Evolutionary conservation across 2,888 invertebrate species (phyloP).

Genomic region (Selenia dentaria): DNA sequence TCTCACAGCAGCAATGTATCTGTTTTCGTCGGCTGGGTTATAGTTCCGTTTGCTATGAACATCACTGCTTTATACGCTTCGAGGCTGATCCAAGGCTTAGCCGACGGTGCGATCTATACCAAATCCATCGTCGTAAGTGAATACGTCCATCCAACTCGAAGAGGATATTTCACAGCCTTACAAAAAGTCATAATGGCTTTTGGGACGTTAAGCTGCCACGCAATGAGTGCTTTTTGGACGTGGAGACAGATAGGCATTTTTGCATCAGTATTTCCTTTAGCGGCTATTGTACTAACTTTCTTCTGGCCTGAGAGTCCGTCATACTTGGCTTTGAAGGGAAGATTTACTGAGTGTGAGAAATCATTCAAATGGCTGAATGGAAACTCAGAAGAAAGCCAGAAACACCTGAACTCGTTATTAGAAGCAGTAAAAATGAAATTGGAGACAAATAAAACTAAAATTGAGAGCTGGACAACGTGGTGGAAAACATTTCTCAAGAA

Average conservation of each 20-base stretch:
- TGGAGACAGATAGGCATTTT: slow-evolving; percentile 49
- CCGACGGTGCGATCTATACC: slow-evolving; percentile 43
- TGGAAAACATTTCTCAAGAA: slow-evolving; percentile 28
- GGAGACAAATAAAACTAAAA: slow-evolving; percentile 8
- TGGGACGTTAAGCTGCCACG: slow-evolving; percentile 48
- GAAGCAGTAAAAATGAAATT: slow-evolving; percentile 36
- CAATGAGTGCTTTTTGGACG: slow-evolving; percentile 37
- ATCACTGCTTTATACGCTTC: slow-evolving; percentile 39
- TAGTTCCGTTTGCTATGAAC: slow-evolving; percentile 44
- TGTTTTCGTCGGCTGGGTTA: slow-evolving; percentile 41
- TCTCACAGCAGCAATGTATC: slow-evolving; percentile 31
- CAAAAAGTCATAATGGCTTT: slow-evolving; percentile 38
- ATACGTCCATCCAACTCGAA: slow-evolving; percentile 43
- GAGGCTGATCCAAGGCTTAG: slow-evolving; percentile 46
- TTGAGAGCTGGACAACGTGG: slow-evolving; percentile 15
- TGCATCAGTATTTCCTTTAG: slow-evolving; percentile 25
- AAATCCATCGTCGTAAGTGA: slow-evolving; percentile 45
- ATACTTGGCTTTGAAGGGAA: slow-evolving; percentile 47
- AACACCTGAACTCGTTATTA: slow-evolving; percentile 43
- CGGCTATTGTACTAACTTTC: slow-evolving; percentile 35
- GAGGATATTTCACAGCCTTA: slow-evolving; percentile 48
- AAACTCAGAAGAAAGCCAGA: slow-evolving; percentile 36
- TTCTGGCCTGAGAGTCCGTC: slow-evolving; percentile 58
- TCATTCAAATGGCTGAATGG: slow-evolving; percentile 48
- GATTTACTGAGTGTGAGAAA: slow-evolving; percentile 44